Evolutionary conservation across 2,888 invertebrate genomes (phyloP).

Genomic region (Craniophora ligustri): DNA sequence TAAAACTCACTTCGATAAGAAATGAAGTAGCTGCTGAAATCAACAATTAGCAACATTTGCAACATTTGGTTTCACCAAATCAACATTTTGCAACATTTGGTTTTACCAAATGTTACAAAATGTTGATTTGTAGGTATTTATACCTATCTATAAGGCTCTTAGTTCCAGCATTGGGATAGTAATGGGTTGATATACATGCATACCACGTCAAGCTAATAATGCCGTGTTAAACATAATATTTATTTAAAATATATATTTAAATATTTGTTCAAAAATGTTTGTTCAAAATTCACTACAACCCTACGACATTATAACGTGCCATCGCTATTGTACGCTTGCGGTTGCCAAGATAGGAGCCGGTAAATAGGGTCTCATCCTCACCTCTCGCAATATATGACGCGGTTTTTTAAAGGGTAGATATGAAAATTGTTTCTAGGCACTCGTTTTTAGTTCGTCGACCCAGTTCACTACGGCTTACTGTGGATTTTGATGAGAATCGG

Average conservation of each 20-base stretch:
- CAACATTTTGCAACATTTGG: no score
- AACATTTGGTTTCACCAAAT: no score
- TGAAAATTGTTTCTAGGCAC: constrained; percentile 47
- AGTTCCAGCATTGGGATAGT: no score
- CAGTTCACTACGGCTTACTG: constrained; percentile 34
- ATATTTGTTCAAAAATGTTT: not conserved
- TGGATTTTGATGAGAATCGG: constrained; percentile 45
- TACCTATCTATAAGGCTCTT: no score
- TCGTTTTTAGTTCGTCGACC: constrained; percentile 32
- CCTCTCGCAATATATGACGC: constrained; percentile 46
- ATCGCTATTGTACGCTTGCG: constrained; percentile 55
- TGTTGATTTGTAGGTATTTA: no score
- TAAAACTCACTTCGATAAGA: no score
- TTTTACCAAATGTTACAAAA: no score
- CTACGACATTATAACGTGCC: constrained; percentile 36
- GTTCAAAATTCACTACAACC: not conserved
- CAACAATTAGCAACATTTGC: no score
- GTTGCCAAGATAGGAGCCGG: constrained; percentile 59
- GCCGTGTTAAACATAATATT: no score
- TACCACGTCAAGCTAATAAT: no score
- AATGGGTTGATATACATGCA: no score
- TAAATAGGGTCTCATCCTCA: constrained; percentile 47
- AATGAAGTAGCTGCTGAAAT: no score
- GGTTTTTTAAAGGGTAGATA: constrained; percentile 40
- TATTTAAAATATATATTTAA: not conserved